Evolutionary conservation across 2,797 vertebrate genomes (phyloP).

Genomic region (Arnoldichthys spilopterus): DNA sequence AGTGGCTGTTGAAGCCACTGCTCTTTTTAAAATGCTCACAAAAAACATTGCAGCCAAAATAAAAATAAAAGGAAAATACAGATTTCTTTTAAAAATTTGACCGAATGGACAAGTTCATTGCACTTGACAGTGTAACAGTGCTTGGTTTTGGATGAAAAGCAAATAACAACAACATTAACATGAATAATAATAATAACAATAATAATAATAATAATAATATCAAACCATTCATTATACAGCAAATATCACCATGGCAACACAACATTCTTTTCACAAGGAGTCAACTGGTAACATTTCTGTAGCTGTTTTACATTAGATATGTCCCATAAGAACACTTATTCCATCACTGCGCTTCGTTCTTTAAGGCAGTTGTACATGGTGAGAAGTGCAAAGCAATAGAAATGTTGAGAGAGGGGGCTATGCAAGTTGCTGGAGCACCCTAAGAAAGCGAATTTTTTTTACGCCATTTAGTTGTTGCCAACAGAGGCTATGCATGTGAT

Average conservation of each 20-base stretch:
- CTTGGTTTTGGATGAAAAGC: constrained; percentile 16
- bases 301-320: neutral
- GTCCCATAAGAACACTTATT: constrained; percentile 6
- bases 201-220: constrained; percentile 1
- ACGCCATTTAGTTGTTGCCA: too few species aligned
- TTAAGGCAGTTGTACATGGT: constrained; percentile 10
- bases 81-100: neutral
- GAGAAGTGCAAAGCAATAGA: neutral
- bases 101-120: constrained; percentile 11
- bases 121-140: constrained; percentile 39
- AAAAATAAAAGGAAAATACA: neutral
- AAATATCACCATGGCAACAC: constrained; percentile 4
- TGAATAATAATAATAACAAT: constrained; percentile 3
- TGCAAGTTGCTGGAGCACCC: neutral
- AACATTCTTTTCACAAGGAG: neutral
- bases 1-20: neutral
- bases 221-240: neutral
- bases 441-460: neutral
- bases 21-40: neutral
- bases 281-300: neutral
- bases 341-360: neutral
- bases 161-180: constrained; percentile 23
- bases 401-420: neutral
- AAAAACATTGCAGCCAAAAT: neutral
- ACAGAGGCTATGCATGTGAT: too few species aligned